A percentile compares a stretch with the other conserved stretches of the same genome.
These are phyloP conservation scores for Xanthorhoe spadicearia DNA, from an alignment of 2,888 invertebrate genomes.

Conservation along the genomic window DNA sequence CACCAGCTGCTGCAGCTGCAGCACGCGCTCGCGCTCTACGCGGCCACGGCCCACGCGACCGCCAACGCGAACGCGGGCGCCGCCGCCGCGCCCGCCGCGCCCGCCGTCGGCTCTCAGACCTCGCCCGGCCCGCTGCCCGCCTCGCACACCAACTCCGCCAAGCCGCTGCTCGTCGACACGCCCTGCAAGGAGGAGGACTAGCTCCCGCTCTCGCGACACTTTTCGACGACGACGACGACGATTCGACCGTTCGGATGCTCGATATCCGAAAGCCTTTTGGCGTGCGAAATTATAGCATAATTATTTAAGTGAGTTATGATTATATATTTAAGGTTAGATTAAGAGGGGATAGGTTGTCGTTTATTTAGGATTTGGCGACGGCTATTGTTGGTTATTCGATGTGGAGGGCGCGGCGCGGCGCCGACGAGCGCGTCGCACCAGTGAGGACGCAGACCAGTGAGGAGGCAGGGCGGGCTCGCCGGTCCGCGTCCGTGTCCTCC, in stretches of 20 bases:
- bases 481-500: slow-evolving; percentile 61
- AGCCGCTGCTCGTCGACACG: slow-evolving; percentile 78
- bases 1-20: slow-evolving; percentile 80
- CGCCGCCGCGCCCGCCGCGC: slow-evolving; percentile 45
- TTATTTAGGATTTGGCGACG: slow-evolving; percentile 71
- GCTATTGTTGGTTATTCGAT: slow-evolving; percentile 76
- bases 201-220: slow-evolving; percentile 5
- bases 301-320: slow-evolving; percentile 65
- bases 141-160: slow-evolving; percentile 66
- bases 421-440: slow-evolving; percentile 62
- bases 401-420: slow-evolving; percentile 72
- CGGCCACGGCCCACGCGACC: slow-evolving; percentile 77
- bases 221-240: slow-evolving; percentile 50
- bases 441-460: slow-evolving; percentile 50
- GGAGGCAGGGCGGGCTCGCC: slow-evolving; percentile 63
- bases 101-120: slow-evolving; percentile 56
- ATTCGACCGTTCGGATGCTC: slow-evolving; percentile 58
- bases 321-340: slow-evolving; percentile 61
- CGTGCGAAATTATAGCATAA: slow-evolving; percentile 71
- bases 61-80: slow-evolving; percentile 62
- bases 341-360: slow-evolving; percentile 78
- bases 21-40: slow-evolving; percentile 79
- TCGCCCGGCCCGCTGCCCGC: slow-evolving; percentile 62
- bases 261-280: slow-evolving; percentile 75
- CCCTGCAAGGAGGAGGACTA: slow-evolving; percentile 79